These are phyloP conservation scores for Acheta domesticus DNA, from an alignment of 2,888 invertebrate genomes.

Conservation along the genomic window DNA sequence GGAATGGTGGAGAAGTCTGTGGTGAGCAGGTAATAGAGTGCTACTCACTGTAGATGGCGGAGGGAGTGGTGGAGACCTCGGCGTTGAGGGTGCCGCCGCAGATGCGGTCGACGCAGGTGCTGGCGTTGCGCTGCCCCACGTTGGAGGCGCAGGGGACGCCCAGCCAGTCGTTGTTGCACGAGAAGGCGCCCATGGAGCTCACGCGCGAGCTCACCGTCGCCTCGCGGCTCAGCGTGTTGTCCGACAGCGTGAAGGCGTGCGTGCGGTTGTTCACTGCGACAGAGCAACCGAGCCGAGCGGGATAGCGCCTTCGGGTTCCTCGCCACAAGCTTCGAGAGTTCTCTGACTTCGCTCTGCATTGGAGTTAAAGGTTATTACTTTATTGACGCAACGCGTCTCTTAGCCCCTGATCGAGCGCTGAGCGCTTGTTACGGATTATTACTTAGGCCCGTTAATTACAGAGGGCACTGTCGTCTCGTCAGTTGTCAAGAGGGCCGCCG, in stretches of 20 bases:
- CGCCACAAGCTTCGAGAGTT: no score
- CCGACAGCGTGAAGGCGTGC: conserved; percentile 71
- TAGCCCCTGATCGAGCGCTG: no score
- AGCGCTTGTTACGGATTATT: no score
- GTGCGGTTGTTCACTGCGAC: conserved; percentile 65
- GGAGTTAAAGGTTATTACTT: no score
- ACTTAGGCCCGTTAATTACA: no score
- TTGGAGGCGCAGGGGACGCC: conserved; percentile 74
- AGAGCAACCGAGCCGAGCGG: no score
- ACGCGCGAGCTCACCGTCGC: conserved; percentile 58
- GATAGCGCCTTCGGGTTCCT: no score
- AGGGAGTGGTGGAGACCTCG: conserved; percentile 65
- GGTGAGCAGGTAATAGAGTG: no score
- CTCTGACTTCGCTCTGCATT: no score
- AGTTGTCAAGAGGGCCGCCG: no score
- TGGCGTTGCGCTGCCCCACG: conserved; percentile 60
- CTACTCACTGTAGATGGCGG: conserved; percentile 69
- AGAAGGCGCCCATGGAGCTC: conserved; percentile 62
- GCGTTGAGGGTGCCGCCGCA: conserved; percentile 78
- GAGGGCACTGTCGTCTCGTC: no score
- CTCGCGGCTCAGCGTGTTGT: conserved; percentile 61
- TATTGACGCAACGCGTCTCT: no score
- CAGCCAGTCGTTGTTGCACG: conserved; percentile 75
- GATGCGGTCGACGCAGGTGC: conserved; percentile 72
- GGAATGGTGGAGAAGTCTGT: conserved; percentile 64